Percentiles rank a stretch among this genome's conserved stretches.
Evolutionary conservation across 2,888 invertebrate genomes (phyloP).

Genomic region (Leptinotarsa peninsularis): DNA sequence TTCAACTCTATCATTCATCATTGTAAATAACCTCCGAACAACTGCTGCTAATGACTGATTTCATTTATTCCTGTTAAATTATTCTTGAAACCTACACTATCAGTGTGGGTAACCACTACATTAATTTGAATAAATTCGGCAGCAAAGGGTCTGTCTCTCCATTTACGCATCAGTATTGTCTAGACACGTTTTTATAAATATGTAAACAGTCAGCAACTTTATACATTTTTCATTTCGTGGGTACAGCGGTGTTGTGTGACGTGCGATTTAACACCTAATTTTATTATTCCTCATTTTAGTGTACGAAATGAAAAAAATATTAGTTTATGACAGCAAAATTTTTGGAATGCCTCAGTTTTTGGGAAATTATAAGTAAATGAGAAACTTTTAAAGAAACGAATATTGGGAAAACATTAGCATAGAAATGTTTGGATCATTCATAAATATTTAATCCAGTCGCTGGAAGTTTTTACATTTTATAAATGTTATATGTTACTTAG

Average conservation of each 20-base stretch:
- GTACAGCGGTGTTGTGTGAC: neutral
- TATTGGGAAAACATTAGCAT: no score
- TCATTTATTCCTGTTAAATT: neutral
- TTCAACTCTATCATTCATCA: no score
- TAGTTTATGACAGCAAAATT: no score
- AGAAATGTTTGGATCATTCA: no score
- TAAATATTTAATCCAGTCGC: no score
- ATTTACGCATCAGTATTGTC: constrained; percentile 50
- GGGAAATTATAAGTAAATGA: no score
- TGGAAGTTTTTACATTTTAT: no score
- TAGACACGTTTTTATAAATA: constrained; percentile 54
- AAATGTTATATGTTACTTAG: no score
- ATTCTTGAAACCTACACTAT: neutral
- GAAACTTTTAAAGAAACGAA: no score
- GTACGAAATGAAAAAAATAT: no score
- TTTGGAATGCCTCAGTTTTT: no score
- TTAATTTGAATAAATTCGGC: constrained; percentile 52
- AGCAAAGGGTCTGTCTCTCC: constrained; percentile 46
- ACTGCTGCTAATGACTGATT: neutral
- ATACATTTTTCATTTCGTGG: constrained; percentile 46
- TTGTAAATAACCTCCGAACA: neutral
- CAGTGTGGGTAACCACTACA: neutral
- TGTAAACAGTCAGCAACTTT: constrained; percentile 46
- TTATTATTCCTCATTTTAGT: neutral
- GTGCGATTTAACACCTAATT: neutral